Percentiles rank a stretch among this genome's conserved stretches.
phyloP scores from a whole-genome alignment of 2,797 vertebrate species.

The Varecia variegata region DNA sequence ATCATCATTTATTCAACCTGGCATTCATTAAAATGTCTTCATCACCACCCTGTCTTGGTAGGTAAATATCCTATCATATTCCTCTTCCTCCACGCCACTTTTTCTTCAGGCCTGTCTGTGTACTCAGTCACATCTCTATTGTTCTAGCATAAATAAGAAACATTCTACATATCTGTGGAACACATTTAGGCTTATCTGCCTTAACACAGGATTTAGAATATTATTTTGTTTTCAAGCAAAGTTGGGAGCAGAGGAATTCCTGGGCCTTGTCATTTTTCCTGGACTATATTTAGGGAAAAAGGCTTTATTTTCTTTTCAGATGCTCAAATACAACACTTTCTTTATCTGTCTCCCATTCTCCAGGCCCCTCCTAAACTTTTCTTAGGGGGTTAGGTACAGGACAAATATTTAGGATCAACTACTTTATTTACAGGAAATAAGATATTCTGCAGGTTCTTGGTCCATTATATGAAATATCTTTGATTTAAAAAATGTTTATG shows the following conservation, averaged over 20 bases:
- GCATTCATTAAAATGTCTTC: background rate
- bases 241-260: background rate
- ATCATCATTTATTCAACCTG: background rate
- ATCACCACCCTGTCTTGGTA: accelerated
- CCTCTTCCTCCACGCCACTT: background rate
- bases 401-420: background rate
- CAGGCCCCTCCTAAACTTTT: background rate
- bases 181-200: background rate
- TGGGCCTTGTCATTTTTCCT: background rate
- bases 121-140: background rate
- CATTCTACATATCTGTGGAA: background rate
- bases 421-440: background rate
- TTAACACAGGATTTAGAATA: background rate
- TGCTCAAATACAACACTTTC: background rate
- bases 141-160: background rate
- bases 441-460: background rate
- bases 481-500: background rate
- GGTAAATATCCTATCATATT: background rate
- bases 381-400: background rate
- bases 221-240: background rate
- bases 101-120: background rate
- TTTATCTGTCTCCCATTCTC: background rate
- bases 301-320: background rate
- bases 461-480: background rate
- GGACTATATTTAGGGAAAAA: background rate